Evolutionary conservation across 53 echinoderm and acorn worm species (phyloP).

Genomic region (Arbacia lixula): DNA sequence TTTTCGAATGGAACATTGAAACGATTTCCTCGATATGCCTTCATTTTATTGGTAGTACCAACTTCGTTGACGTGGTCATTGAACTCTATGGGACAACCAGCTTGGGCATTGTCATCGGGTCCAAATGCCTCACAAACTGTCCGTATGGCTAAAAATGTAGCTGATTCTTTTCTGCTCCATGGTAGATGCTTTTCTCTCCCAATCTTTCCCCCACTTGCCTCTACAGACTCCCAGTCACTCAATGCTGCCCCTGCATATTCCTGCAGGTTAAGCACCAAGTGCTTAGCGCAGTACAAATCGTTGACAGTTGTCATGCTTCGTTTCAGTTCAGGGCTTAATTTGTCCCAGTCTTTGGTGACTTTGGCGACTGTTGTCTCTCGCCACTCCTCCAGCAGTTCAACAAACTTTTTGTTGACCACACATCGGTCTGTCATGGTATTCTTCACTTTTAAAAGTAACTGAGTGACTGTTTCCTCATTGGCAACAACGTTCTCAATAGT

Average conservation of each 20-base stretch:
- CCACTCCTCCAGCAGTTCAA: conserved; percentile 56
- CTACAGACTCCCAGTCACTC: conserved; percentile 50
- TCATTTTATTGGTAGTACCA: conserved; percentile 1
- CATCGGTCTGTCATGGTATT: conserved; percentile 81
- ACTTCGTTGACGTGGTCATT: background rate
- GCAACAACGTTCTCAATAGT: background rate
- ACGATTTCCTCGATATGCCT: conserved; percentile 57
- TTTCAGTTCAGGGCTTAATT: conserved; percentile 48
- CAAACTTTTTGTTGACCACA: conserved; percentile 68
- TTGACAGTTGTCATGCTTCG: conserved; percentile 51
- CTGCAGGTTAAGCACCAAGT: conserved; percentile 60
- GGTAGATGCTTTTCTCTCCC: conserved; percentile 49
- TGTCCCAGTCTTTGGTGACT: conserved; percentile 55
- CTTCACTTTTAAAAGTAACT: conserved; percentile 62
- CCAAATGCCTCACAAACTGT: conserved; percentile 74
- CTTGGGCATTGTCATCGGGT: conserved; percentile 53
- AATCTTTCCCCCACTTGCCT: conserved; percentile 21
- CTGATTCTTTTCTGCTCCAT: conserved; percentile 65
- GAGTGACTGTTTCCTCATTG: background rate
- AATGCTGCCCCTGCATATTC: conserved; percentile 39
- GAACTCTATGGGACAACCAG: conserved; percentile 51
- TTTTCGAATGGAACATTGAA: conserved; percentile 65
- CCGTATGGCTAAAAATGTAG: conserved; percentile 59
- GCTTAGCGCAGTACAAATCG: conserved; percentile 69
- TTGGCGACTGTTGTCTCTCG: conserved; percentile 17